phyloP scores from a whole-genome alignment of 2,888 invertebrate genomes.

The Phyto melanocephala region DNA sequence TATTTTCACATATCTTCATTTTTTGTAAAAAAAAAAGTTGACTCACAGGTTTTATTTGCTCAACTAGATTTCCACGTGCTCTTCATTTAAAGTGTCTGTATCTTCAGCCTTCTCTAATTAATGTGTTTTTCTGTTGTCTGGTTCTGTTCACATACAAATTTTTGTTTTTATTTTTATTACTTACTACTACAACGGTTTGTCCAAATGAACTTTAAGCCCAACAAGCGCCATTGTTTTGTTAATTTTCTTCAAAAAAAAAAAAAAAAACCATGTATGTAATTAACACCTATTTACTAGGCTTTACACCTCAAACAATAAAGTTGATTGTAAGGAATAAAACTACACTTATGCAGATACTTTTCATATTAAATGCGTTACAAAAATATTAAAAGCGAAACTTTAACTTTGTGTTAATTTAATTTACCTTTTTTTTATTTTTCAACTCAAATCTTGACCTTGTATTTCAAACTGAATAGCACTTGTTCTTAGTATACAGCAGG shows the following conservation, averaged over 20 bases:
- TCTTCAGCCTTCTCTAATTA: constrained; percentile 31
- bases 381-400: neutral
- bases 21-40: too few species aligned
- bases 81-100: constrained; percentile 17
- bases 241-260: constrained; percentile 18
- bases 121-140: constrained; percentile 27
- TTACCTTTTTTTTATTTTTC: neutral
- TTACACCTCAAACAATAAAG: constrained; percentile 39
- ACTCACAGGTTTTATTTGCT: neutral
- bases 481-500: too few species aligned
- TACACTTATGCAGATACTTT: neutral
- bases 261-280: constrained; percentile 44
- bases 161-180: neutral
- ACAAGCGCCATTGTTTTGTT: constrained; percentile 56
- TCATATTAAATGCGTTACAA: neutral
- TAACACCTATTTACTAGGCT: constrained; percentile 58
- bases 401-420: neutral
- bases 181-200: neutral
- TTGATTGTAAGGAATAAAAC: constrained; percentile 26
- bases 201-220: neutral
- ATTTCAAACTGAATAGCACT: constrained; percentile 9
- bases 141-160: neutral
- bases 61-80: constrained; percentile 43
- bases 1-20: too few species aligned
- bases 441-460: constrained; percentile 51